Evolutionary conservation across 2,113 vertebrate species (phyloP).

Genomic region (Symphodus melops): DNA sequence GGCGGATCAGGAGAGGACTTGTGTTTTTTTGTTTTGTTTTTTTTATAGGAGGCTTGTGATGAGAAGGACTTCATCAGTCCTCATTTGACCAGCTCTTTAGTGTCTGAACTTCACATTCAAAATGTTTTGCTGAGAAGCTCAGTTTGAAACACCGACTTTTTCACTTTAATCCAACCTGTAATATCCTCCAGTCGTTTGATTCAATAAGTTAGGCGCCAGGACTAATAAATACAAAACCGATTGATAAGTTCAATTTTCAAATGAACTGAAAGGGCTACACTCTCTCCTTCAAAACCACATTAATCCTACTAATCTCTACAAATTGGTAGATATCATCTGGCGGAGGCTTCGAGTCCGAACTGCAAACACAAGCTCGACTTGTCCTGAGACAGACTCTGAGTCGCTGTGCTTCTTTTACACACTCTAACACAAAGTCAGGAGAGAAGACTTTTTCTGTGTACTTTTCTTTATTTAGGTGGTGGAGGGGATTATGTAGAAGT

Average conservation of each 20-base stretch:
- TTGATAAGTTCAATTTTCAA: constrained; percentile 23
- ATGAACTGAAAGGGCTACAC: constrained; percentile 16
- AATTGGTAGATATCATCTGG: constrained; percentile 38
- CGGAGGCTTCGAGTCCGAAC: constrained; percentile 8
- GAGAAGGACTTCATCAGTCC: neutral
- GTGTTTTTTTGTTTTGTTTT: no score
- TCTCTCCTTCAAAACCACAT: constrained; percentile 27
- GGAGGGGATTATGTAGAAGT: neutral
- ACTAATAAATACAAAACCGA: constrained; percentile 31
- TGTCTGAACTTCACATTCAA: constrained; percentile 9
- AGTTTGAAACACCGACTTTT: neutral
- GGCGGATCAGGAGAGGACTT: neutral
- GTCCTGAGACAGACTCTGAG: constrained; percentile 39
- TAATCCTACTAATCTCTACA: constrained; percentile 53
- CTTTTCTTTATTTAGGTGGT: constrained; percentile 25
- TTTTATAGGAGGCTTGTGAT: neutral
- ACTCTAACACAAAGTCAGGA: constrained; percentile 34
- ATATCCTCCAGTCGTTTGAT: neutral
- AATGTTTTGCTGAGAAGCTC: neutral
- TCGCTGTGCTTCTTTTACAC: constrained; percentile 40
- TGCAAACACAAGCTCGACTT: constrained; percentile 70
- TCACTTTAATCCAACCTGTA: constrained; percentile 8
- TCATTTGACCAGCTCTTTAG: neutral
- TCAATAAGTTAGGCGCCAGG: constrained; percentile 33
- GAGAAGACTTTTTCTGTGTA: constrained; percentile 61